phyloP scores from a whole-genome alignment of 35 echinoderm and acorn worm genomes.

The Stichopus chloronotus region DNA sequence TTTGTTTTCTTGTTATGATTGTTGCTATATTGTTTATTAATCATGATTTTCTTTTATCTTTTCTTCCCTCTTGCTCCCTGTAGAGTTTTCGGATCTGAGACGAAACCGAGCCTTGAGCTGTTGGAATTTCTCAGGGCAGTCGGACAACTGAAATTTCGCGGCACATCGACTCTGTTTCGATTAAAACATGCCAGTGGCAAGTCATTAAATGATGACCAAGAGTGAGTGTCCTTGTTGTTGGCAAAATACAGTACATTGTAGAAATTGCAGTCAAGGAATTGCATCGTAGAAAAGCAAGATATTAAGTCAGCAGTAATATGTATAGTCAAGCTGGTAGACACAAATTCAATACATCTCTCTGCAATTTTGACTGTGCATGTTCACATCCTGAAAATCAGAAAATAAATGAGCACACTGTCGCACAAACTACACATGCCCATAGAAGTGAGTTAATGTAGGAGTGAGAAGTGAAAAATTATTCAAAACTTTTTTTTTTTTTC shows the following conservation, averaged over 20 bases:
- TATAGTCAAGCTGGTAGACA: too few species aligned
- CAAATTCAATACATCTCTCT: too few species aligned
- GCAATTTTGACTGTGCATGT: too few species aligned
- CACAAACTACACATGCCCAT: too few species aligned
- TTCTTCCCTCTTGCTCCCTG: not conserved
- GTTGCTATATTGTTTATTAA: not conserved
- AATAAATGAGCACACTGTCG: too few species aligned
- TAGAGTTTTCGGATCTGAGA: slow-evolving; percentile 80
- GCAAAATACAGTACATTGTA: too few species aligned
- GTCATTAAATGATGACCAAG: not conserved
- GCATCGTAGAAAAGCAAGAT: too few species aligned
- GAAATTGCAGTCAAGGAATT: too few species aligned
- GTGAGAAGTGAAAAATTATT: too few species aligned
- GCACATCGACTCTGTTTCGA: slow-evolving; percentile 77
- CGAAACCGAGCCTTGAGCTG: slow-evolving; percentile 60
- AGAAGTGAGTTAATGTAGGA: too few species aligned
- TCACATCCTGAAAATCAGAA: too few species aligned
- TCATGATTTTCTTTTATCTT: not conserved
- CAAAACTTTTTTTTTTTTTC: too few species aligned
- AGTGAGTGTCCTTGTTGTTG: not conserved
- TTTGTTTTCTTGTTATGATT: not conserved
- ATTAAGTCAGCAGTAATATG: not conserved
- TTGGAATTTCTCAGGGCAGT: slow-evolving; percentile 89
- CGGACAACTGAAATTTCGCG: slow-evolving; percentile 82
- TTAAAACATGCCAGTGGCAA: slow-evolving; percentile 52